phyloP scores from a whole-genome alignment of 1,140 invertebrate species.

The Nylanderia fulva region DNA sequence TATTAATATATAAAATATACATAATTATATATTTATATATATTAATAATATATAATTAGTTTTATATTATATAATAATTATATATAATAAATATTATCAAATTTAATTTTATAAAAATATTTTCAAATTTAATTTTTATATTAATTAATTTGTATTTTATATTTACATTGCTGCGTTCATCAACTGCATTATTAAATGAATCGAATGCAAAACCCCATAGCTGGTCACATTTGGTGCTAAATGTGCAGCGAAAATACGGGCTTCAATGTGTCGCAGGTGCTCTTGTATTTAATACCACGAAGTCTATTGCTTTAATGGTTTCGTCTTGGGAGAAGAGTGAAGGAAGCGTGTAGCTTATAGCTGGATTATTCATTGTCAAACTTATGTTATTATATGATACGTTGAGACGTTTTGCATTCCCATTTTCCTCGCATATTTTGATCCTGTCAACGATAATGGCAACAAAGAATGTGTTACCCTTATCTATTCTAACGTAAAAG shows the following conservation, averaged over 20 bases:
- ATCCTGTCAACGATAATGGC: neutral
- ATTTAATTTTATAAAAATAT: too few relatives aligned
- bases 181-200: neutral
- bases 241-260: neutral
- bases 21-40: too few relatives aligned
- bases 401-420: neutral
- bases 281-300: neutral
- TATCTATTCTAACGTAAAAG: neutral
- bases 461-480: neutral
- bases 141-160: constrained; percentile 2
- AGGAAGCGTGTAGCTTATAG: neutral
- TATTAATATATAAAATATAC: too few relatives aligned
- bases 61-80: too few relatives aligned
- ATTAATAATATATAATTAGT: too few relatives aligned
- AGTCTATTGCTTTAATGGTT: neutral
- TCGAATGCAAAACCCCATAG: neutral
- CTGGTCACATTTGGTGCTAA: neutral
- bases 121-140: too few relatives aligned
- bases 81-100: too few relatives aligned
- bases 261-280: neutral
- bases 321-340: neutral
- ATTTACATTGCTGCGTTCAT: neutral
- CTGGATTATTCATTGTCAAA: constrained; percentile 2
- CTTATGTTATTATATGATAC: neutral
- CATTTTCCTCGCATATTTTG: neutral